A percentile compares a stretch with the other conserved stretches of the same genome.
phyloP scores from a whole-genome alignment of 2,797 vertebrate species.

The Megalops cyprinoides region DNA sequence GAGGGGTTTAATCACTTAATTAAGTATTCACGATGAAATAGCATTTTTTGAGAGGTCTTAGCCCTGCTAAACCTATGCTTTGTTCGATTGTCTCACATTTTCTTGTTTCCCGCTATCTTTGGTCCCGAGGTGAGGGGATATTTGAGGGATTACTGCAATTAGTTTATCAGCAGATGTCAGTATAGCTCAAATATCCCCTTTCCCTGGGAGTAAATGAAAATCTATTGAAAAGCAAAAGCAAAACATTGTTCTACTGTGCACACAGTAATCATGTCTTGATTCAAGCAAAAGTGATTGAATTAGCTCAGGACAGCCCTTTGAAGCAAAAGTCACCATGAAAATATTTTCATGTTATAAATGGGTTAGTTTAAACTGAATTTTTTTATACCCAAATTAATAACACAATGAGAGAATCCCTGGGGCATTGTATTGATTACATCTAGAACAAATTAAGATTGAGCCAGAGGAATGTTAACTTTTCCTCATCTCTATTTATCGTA shows the following conservation, averaged over 20 bases:
- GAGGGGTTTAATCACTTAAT: not conserved
- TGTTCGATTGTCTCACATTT: not conserved
- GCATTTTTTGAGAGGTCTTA: not conserved
- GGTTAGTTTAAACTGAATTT: no score
- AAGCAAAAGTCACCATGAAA: no score
- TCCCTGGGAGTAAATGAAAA: not conserved
- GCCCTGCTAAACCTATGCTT: not conserved
- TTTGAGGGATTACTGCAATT: constrained; percentile 3
- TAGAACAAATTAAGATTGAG: no score
- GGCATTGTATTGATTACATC: no score
- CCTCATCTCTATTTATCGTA: no score
- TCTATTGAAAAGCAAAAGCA: not conserved
- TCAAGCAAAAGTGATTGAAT: not conserved
- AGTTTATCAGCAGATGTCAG: constrained; percentile 12
- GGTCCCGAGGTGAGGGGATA: not conserved
- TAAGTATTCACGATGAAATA: constrained; percentile 16
- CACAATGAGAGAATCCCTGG: no score
- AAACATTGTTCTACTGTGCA: constrained; percentile 1
- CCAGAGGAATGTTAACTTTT: no score
- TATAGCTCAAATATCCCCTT: not conserved
- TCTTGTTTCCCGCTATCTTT: not conserved
- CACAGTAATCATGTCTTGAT: not conserved
- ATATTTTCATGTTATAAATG: not conserved
- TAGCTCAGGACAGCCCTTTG: no score
- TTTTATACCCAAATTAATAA: no score